These are phyloP conservation scores for Dusona sp. DNA, from an alignment of 2,888 invertebrate species.

Conservation along the genomic window DNA sequence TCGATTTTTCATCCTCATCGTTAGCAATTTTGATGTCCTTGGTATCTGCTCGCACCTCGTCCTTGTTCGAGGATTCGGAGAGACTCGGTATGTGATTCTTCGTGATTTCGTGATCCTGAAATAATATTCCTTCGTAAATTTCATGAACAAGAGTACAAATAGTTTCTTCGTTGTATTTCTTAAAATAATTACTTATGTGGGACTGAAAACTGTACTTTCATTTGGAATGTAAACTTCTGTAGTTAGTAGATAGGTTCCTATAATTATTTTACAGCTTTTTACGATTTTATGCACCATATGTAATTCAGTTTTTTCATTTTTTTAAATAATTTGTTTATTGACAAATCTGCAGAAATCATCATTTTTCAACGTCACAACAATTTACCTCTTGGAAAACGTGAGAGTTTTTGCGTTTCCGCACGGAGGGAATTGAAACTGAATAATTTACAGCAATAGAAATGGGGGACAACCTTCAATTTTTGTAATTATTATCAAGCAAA, in stretches of 20 bases:
- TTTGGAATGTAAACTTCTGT: background rate
- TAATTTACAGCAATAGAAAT: too few relatives aligned
- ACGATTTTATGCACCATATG: background rate
- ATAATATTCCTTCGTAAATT: background rate
- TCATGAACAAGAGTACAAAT: background rate
- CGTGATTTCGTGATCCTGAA: constrained; percentile 76
- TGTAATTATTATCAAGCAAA: too few relatives aligned
- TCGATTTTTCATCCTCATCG: constrained; percentile 82
- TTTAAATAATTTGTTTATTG: too few relatives aligned
- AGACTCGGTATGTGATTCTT: constrained; percentile 78
- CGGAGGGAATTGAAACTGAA: too few relatives aligned
- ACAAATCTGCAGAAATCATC: too few relatives aligned
- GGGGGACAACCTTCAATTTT: too few relatives aligned
- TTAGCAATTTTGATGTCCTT: constrained; percentile 85
- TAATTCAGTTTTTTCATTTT: background rate
- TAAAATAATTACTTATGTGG: background rate
- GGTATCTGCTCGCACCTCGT: constrained; percentile 73
- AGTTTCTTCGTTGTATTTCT: background rate
- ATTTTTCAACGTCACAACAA: too few relatives aligned
- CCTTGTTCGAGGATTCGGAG: constrained; percentile 76
- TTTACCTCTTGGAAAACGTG: too few relatives aligned
- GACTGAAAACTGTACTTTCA: background rate
- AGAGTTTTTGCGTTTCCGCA: constrained; percentile 50
- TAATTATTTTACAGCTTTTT: background rate
- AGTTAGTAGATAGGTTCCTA: background rate